Evolutionary conservation across 2,113 vertebrate species (phyloP).

Genomic region (Pyrgilauda ruficollis): DNA sequence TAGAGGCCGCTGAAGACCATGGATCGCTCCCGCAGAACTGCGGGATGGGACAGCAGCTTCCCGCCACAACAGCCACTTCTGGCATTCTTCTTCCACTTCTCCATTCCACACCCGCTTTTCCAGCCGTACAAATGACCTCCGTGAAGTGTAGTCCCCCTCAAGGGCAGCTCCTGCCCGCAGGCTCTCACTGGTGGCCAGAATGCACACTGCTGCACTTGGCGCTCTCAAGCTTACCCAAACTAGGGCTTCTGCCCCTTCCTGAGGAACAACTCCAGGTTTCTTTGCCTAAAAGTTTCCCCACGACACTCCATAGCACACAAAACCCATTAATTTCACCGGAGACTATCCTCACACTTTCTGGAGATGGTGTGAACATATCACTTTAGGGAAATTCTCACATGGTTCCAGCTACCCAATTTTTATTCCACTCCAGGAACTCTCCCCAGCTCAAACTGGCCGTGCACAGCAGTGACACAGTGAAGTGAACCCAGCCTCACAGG

Average conservation of each 20-base stretch:
- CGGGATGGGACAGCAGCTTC: background rate
- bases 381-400: background rate
- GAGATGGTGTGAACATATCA: rapidly evolving
- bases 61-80: background rate
- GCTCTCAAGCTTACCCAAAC: background rate
- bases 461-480: background rate
- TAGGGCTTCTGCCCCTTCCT: background rate
- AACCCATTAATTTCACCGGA: background rate
- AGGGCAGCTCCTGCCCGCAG: background rate
- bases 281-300: background rate
- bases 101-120: background rate
- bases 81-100: background rate
- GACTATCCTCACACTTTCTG: background rate
- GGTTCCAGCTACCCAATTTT: background rate
- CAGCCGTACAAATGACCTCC: rapidly evolving
- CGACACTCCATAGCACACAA: background rate
- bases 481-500: background rate
- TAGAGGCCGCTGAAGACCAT: slow-evolving; percentile 9
- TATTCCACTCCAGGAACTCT: background rate
- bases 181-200: background rate
- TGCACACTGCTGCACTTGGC: background rate
- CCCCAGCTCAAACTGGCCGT: background rate
- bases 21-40: background rate
- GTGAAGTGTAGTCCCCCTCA: background rate
- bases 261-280: background rate